Conservation (phyloP, 1,140 invertebrate species). For the Armadillidium nasatum region DNA sequence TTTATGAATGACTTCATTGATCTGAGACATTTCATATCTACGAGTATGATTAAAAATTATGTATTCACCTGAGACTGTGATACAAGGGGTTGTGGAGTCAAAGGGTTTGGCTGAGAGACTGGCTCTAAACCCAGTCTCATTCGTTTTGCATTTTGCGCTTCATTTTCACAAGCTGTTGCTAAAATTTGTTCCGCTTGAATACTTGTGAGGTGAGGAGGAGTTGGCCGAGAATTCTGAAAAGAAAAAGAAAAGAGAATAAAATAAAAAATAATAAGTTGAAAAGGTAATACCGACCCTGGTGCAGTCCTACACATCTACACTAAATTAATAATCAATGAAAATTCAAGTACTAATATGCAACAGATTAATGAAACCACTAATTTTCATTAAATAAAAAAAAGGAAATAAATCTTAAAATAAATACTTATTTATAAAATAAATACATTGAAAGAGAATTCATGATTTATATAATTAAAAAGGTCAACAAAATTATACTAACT, state of each 20-base stretch:
- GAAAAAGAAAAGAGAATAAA: too few species aligned
- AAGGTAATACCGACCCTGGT: too few species aligned
- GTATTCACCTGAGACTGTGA: conserved; percentile 24
- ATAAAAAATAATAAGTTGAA: too few species aligned
- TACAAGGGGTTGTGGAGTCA: conserved; percentile 28
- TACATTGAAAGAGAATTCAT: conserved; percentile 2
- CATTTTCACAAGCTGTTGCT: conserved; percentile 91
- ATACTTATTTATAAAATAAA: too few species aligned
- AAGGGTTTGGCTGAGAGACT: conserved; percentile 66
- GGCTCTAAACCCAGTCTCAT: conserved; percentile 93
- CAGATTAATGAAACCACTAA: not conserved
- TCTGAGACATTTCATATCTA: too few species aligned
- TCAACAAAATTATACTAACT: not conserved
- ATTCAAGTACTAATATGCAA: not conserved
- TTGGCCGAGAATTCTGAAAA: conserved; percentile 71
- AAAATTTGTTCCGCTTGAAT: conserved; percentile 93
- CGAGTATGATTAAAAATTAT: too few species aligned
- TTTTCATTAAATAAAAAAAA: too few species aligned
- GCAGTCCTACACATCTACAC: too few species aligned
- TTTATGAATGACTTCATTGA: too few species aligned
- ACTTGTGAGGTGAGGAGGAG: conserved; percentile 89
- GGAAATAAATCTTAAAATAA: too few species aligned
- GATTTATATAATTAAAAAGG: not conserved
- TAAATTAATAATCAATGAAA: too few species aligned
- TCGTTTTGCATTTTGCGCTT: conserved; percentile 90